Percentiles rank a stretch among this genome's conserved stretches.
Conservation (phyloP, 2,797 vertebrate species). For the Adelosebastes latens region DNA sequence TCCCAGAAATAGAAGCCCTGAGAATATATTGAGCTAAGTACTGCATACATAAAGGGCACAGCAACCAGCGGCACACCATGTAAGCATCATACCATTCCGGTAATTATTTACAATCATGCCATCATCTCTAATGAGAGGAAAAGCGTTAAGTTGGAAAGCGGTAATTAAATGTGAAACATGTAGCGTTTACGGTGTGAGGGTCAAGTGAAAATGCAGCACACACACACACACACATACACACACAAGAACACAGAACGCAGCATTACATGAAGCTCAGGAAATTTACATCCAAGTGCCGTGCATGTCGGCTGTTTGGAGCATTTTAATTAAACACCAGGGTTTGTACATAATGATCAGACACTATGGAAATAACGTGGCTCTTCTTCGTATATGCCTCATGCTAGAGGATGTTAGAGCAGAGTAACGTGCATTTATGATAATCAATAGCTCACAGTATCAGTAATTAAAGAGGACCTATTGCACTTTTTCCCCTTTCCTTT, state of each 20-base stretch:
- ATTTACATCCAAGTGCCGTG: background rate
- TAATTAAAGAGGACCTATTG: background rate
- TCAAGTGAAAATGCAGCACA: conserved; percentile 27
- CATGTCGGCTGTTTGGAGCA: background rate
- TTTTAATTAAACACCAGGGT: background rate
- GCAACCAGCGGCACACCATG: background rate
- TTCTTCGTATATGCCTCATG: background rate
- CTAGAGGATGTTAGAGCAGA: background rate
- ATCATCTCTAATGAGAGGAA: conserved; percentile 43
- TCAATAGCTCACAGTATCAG: background rate
- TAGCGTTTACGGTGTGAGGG: conserved; percentile 37
- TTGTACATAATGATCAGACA: background rate
- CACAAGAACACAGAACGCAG: background rate
- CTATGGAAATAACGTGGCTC: background rate
- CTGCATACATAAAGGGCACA: conserved; percentile 3
- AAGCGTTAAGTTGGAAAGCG: background rate
- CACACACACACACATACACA: background rate
- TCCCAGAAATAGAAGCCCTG: background rate
- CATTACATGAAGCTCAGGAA: conserved; percentile 5
- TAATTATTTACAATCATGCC: conserved; percentile 44
- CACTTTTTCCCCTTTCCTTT: too few species aligned
- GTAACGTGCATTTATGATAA: background rate
- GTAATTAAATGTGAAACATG: conserved; percentile 53
- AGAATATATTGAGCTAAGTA: background rate
- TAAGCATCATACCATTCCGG: background rate